phyloP scores from a whole-genome alignment of 2,113 vertebrate genomes.

The Oxyura jamaicensis region DNA sequence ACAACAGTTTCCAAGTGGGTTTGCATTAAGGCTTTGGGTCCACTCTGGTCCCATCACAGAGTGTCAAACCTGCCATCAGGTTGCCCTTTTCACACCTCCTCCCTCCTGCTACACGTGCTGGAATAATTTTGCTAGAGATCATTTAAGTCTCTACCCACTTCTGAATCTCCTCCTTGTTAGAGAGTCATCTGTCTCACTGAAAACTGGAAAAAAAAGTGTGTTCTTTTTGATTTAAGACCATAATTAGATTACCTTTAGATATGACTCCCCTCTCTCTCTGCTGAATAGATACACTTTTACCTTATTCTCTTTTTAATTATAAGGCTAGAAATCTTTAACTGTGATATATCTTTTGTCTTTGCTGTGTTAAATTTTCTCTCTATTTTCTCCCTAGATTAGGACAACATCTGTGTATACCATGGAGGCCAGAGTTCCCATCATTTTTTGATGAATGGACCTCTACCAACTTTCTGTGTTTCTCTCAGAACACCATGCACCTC shows the following conservation, averaged over 20 bases:
- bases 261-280: not conserved
- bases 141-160: not conserved
- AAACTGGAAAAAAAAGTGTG: not conserved
- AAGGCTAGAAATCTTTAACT: not conserved
- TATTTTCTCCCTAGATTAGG: not conserved
- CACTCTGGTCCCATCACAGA: not conserved
- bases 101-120: not conserved
- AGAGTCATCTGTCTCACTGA: not conserved
- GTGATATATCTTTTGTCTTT: constrained; percentile 4
- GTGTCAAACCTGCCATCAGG: not conserved
- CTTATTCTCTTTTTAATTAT: constrained; percentile 22
- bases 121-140: not conserved
- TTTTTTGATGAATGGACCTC: constrained; percentile 36
- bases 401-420: constrained; percentile 22
- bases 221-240: not conserved
- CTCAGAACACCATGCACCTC: fast-evolving
- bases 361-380: not conserved
- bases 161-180: not conserved
- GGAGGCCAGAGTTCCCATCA: not conserved
- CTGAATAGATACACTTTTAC: not conserved
- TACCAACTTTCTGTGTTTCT: not conserved
- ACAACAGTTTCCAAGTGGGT: not conserved
- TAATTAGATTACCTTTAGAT: constrained; percentile 44
- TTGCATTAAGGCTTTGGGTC: not conserved
- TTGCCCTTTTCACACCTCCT: not conserved